Evolutionary conservation across 2,797 vertebrate species (phyloP).

Genomic region (Xenops minutus): DNA sequence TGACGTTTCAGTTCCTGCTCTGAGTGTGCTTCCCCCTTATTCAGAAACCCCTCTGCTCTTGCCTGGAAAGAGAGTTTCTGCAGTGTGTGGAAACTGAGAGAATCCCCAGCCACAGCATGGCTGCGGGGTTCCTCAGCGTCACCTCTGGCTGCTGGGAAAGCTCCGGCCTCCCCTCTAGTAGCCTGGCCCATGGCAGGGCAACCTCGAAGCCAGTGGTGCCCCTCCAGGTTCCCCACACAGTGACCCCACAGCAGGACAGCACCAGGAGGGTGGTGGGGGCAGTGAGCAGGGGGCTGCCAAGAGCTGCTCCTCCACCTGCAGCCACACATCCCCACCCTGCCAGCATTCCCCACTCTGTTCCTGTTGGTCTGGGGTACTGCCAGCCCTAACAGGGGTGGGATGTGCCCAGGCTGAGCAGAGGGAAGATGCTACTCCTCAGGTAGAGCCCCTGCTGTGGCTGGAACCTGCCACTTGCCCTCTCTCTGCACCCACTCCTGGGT

Average conservation of each 20-base stretch:
- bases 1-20: not conserved
- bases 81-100: not conserved
- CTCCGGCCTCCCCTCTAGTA: not conserved
- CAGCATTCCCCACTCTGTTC: fast-evolving
- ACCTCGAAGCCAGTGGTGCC: fast-evolving
- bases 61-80: not conserved
- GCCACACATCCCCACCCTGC: fast-evolving
- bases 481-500: not conserved
- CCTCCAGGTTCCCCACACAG: not conserved
- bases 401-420: fast-evolving
- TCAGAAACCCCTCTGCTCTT: not conserved
- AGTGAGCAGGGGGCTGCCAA: fast-evolving
- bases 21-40: not conserved
- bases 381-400: fast-evolving
- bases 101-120: not conserved
- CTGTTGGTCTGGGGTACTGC: fast-evolving
- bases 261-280: not conserved
- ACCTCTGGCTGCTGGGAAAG: not conserved
- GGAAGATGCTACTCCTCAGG: not conserved
- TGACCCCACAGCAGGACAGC: not conserved
- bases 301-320: not conserved
- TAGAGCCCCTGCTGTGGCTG: fast-evolving
- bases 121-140: not conserved
- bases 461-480: not conserved
- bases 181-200: not conserved